Percentiles rank a stretch among this genome's conserved stretches.
phyloP scores from a whole-genome alignment of 2,797 vertebrate genomes.

The Enteromius mattozi region DNA sequence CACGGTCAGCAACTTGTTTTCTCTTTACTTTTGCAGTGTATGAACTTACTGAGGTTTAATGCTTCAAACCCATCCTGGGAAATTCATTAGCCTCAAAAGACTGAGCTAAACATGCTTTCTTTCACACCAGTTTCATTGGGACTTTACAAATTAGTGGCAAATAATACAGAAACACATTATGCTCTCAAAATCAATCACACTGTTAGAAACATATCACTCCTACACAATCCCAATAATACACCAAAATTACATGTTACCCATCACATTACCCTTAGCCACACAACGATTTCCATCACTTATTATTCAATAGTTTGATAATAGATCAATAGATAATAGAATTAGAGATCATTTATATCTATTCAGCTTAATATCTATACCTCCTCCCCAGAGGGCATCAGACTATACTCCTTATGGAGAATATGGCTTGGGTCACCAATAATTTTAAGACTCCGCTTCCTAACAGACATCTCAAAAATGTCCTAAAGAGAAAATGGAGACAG shows the following conservation, averaged over 20 bases:
- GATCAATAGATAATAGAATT: neutral
- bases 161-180: slow-evolving; percentile 1
- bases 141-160: neutral
- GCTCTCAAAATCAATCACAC: no score
- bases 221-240: no score
- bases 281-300: no score
- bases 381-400: neutral
- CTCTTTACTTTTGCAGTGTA: neutral
- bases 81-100: neutral
- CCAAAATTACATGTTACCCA: no score
- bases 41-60: neutral
- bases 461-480: neutral
- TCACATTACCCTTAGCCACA: no score
- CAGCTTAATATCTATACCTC: neutral
- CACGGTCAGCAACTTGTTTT: slow-evolving; percentile 42
- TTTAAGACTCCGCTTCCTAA: neutral
- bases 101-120: neutral
- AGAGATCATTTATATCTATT: neutral
- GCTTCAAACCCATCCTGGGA: neutral
- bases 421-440: neutral
- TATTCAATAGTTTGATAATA: neutral
- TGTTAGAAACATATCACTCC: no score
- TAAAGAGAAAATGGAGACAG: neutral
- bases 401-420: neutral
- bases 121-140: neutral